Evolutionary conservation across 2,113 vertebrate species (phyloP), one percentile per base, ranked within the genome.

Genomic region (Ranitomeya imitator): DNA sequence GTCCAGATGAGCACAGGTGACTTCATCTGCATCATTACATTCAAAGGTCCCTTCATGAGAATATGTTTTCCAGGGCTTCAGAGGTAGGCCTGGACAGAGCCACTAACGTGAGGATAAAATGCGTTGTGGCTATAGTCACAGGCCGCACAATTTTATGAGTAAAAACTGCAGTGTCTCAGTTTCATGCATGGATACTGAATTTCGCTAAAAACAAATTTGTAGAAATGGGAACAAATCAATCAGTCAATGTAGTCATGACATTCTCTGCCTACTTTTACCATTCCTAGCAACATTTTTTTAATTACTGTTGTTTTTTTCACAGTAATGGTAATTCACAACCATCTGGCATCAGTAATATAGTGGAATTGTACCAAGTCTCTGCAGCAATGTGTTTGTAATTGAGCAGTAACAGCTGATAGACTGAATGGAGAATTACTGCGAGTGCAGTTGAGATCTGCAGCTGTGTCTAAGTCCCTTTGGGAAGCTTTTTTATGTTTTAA

Each of bases 331-430:
- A 84, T 84, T 84, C 82, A 69, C 63, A 69, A 84, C 82, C 82
- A 84, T 84, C 83, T 85, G 67, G 71, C 55, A 76, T 76, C 69
- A 85, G 54, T 60, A 74, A 85, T 59, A 85, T 60, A 74, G 26
- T 85, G 73, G 31, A 76, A 63, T 61, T 51, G 57, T 63, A 77
- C 85, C 85, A 86, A 74, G 85, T 60, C 55, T 86, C 67, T 78
- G 85, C 31, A 61, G 73, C 85, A 61, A 51, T 86, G 85, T 86
- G 54, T 78, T 78, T 61, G 85, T 78, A 86, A 74, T 86, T 86
- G 85, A 86, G 73, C 85, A 78, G 73, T 86, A 86, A 78, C 85
- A 78, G 85, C 73, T 86, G 73, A 86, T 74, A 78, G 85, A 86
- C 85, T 85, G 73, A 78, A 77, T 86, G 57, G 71, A 86, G 57